Percentiles rank a stretch among this genome's conserved stretches.
Conservation (phyloP, 2,113 vertebrate species). For the Peromyscus polionotus region DNA sequence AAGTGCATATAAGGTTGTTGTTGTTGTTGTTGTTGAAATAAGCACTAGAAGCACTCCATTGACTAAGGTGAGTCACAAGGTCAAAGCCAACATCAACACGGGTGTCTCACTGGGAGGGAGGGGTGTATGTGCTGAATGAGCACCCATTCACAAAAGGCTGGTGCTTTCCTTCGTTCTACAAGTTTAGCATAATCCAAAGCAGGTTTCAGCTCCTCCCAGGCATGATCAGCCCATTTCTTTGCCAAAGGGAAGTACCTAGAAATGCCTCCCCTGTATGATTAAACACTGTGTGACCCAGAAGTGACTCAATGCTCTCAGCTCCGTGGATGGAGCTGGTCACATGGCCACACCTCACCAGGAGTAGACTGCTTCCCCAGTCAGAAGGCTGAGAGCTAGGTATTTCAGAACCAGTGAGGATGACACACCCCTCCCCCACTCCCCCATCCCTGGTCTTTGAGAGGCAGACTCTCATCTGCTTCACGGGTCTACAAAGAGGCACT, state of each 20-base stretch:
- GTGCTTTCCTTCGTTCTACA: not conserved
- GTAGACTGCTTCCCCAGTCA: not conserved
- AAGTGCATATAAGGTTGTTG: not conserved
- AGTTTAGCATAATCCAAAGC: not conserved
- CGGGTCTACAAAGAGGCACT: not conserved
- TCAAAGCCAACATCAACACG: not conserved
- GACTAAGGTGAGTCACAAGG: not conserved
- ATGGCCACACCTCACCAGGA: not conserved
- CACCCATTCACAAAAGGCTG: not conserved
- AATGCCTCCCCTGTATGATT: not conserved
- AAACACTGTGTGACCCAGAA: not conserved
- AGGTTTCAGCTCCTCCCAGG: not conserved
- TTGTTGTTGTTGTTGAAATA: not conserved
- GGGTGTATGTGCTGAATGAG: not conserved
- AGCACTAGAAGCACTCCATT: not conserved
- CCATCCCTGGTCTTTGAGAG: not conserved
- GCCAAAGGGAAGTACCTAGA: not conserved
- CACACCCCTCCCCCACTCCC: too few species aligned
- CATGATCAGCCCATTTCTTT: not conserved
- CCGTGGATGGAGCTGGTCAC: not conserved
- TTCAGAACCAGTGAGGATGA: not conserved
- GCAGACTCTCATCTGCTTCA: not conserved
- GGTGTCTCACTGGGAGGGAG: not conserved
- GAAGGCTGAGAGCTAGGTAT: not conserved
- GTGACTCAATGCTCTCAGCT: not conserved